Base-by-base conservation (phyloP, 2,888 invertebrate species). In the Achlya flavicornis region DNA sequence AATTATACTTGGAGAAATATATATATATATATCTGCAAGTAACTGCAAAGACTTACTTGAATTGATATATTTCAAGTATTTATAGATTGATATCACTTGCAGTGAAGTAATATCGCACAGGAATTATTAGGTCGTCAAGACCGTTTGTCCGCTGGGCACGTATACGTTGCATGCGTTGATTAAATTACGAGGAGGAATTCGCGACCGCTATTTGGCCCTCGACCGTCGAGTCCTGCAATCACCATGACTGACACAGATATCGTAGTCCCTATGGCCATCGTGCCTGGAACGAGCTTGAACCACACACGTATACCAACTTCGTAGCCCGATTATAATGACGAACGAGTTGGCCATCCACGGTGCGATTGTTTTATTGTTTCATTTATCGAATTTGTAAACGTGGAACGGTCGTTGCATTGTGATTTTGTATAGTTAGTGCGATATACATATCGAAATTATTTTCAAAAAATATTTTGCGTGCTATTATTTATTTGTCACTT, bases 111-210 rank as follows among this genome's bases (percentile, higher is more conserved):
- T 87, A 88, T 87, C 82, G 81, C 79, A 78, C 79, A 75, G 72
- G 70, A 84, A 84, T 91, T 92, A 92, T 91, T 90, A 85, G 93
- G 93, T 91, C 93, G 84, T 68, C 78, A 78, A 86, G 84, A 87
- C 91, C 87, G 90, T 92, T 92, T 84, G 90, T 87, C 81, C 77
- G 78, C 81, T 77, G 84, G 75, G 79, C 93, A 92, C 92, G 92
- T 92, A 91, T 85, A 80, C 76, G 76, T 79, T 81, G 81, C 84
- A 85, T 86, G 86, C 83, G 85, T 87, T 80, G 88, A 89, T 89
- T 86, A 89, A 90, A 91, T 92, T 92, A 93, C 92, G 92, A 92
- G 90, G 83, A 88, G 93, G 93, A 91, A 93, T 93, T 91, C 76
- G 92, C 88, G 89, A 91, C 93, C 93, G 93, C 93, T 93, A 93